phyloP scores from a whole-genome alignment of 1,140 invertebrate species.

The Apis laboriosa region DNA sequence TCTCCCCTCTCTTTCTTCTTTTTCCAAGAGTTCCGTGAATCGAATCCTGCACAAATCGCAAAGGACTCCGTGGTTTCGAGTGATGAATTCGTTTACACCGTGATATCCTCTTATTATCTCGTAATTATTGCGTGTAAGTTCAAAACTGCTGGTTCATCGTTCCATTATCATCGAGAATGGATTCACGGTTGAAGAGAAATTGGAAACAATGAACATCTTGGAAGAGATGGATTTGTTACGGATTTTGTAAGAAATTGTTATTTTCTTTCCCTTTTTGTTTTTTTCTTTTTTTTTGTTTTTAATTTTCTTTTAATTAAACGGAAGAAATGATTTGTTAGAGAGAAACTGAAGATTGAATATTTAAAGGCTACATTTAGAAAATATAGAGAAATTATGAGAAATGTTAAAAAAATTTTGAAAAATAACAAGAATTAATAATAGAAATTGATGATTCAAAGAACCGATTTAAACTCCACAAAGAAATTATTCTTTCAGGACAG shows the following conservation, averaged over 20 bases:
- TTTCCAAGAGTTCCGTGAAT: constrained; percentile 28
- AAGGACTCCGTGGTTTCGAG: constrained; percentile 23
- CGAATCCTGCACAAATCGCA: constrained; percentile 1
- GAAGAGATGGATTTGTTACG: not conserved
- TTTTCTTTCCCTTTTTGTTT: no score
- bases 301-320: not conserved
- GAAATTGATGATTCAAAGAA: no score
- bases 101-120: constrained; percentile 44
- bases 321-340: no score
- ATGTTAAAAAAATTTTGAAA: no score
- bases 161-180: constrained; percentile 49
- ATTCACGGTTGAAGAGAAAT: constrained; percentile 35
- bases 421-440: no score
- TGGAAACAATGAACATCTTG: constrained; percentile 59
- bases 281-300: not conserved
- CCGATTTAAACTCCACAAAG: no score
- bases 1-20: not conserved
- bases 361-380: not conserved
- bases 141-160: constrained; percentile 59
- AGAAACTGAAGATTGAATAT: not conserved
- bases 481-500: no score
- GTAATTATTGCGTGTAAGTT: constrained; percentile 15
- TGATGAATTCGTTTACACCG: constrained; percentile 60
- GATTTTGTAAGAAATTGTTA: not conserved
- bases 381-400: no score